phyloP scores from a whole-genome alignment of 2,888 invertebrate genomes.

The Ochropacha duplaris region DNA sequence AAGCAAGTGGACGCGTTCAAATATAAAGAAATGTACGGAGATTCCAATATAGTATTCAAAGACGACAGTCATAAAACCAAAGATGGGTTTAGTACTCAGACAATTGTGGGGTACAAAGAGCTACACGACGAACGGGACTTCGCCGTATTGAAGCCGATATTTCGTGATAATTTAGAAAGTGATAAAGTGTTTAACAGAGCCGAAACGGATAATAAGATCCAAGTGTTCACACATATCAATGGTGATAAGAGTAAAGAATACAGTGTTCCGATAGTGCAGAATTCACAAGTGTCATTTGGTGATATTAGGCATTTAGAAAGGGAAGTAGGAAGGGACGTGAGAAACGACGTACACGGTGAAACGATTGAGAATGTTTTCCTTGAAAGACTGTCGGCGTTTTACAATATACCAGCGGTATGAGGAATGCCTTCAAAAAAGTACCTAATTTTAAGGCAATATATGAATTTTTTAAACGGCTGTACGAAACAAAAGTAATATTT shows the following conservation, averaged over 20 bases:
- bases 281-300: slow-evolving; percentile 34
- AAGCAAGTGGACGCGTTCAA: slow-evolving; percentile 43
- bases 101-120: slow-evolving; percentile 33
- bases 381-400: slow-evolving; percentile 64
- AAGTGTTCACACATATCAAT: slow-evolving; percentile 64
- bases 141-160: slow-evolving; percentile 42
- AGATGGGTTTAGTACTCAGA: slow-evolving; percentile 19
- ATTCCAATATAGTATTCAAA: slow-evolving; percentile 25
- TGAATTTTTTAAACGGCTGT: neutral
- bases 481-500: neutral
- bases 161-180: neutral
- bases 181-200: slow-evolving; percentile 40
- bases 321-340: slow-evolving; percentile 51
- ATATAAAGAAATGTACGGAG: slow-evolving; percentile 52
- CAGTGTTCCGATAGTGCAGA: slow-evolving; percentile 35
- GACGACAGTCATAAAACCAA: slow-evolving; percentile 19
- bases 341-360: slow-evolving; percentile 52
- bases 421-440: slow-evolving; percentile 10
- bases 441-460: neutral
- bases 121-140: slow-evolving; percentile 47
- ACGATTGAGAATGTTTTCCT: slow-evolving; percentile 60
- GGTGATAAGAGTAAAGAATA: slow-evolving; percentile 45
- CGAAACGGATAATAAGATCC: slow-evolving; percentile 68
- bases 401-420: slow-evolving; percentile 66
- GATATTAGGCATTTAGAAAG: slow-evolving; percentile 58